Base-by-base conservation (phyloP, 2,113 vertebrate species). In the Tursiops truncatus region DNA sequence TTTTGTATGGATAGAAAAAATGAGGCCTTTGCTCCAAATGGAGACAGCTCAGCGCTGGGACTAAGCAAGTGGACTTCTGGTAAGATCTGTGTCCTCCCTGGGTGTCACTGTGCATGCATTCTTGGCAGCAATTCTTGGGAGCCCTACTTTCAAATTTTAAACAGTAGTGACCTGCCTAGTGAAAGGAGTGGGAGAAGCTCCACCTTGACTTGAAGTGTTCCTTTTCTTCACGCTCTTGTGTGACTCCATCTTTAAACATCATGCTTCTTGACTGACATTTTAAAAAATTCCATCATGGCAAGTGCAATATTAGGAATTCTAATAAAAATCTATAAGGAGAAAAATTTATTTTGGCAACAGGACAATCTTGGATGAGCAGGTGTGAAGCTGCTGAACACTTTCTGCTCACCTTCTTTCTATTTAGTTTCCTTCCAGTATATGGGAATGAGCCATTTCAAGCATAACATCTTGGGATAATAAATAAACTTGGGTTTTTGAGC, bases 291-390 rank as follows among this genome's bases (percentile, higher is more conserved):
- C 44, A 23, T 31, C 62, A 36, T 58, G 38, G 26, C 62, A 89
- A 84, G 31, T 44, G 21, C 63, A 77, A 96, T 41, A 80, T 11
- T 60, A 20, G 26, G n/a, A 84, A 87, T 74, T 87, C 86, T 84
- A 84, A 81, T 81, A 81, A 94, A 80, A 83, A 60, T 13, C 62
- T 91, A 11, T 44, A 33, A 63, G 47, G 71, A 85, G 44, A 77
- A 60, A 77, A 41, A 56, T 65, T 90, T 70, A 96, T 93, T 96
- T 68, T 86, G 36, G 28, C 80, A 94, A 84, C 14, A 67, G 73
- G 50, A 76, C 18, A 26, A 62, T 88, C 38, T 76, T 95, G 60
- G 26, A 58, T 71, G 25, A 88, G 79, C 36, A n/a, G 20, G 31
- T 76, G 83, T 92, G 44, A 90, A 71, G 33, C 33, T 91, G 18